These are phyloP conservation scores for Candidula unifasciata DNA, from an alignment of 2,888 invertebrate species.

Conservation along the genomic window DNA sequence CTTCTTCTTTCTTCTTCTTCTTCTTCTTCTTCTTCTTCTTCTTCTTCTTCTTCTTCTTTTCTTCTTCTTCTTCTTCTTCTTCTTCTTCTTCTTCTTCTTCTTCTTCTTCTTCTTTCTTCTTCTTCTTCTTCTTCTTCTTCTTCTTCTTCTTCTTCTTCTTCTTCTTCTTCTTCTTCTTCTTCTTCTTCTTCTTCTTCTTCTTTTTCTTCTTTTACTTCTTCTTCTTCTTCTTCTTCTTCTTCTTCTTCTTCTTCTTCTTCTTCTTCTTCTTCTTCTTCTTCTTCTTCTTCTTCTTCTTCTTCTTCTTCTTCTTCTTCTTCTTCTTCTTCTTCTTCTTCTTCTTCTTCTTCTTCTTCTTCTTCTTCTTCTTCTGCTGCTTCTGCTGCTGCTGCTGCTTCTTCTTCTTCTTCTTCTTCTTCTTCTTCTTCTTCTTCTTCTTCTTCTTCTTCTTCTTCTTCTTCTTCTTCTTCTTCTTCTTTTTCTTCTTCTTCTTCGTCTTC, in stretches of 20 bases:
- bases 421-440: too few relatives aligned
- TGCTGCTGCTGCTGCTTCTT: too few relatives aligned
- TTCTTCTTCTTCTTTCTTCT: not conserved
- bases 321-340: too few relatives aligned
- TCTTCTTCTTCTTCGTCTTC: too few relatives aligned
- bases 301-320: not conserved
- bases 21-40: not conserved
- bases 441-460: too few relatives aligned
- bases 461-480: too few relatives aligned
- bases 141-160: not conserved
- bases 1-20: not conserved
- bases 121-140: not conserved
- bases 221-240: not conserved
- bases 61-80: slow-evolving; percentile 2
- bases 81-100: not conserved
- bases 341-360: too few relatives aligned
- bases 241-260: not conserved
- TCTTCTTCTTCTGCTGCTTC: too few relatives aligned
- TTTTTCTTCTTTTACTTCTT: not conserved
- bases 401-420: too few relatives aligned
- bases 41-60: not conserved
- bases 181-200: not conserved
- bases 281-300: not conserved
- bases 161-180: not conserved
- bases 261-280: not conserved